These are phyloP conservation scores for Drosophila navojoa DNA, from an alignment of 1,140 invertebrate species.

Conservation along the genomic window DNA sequence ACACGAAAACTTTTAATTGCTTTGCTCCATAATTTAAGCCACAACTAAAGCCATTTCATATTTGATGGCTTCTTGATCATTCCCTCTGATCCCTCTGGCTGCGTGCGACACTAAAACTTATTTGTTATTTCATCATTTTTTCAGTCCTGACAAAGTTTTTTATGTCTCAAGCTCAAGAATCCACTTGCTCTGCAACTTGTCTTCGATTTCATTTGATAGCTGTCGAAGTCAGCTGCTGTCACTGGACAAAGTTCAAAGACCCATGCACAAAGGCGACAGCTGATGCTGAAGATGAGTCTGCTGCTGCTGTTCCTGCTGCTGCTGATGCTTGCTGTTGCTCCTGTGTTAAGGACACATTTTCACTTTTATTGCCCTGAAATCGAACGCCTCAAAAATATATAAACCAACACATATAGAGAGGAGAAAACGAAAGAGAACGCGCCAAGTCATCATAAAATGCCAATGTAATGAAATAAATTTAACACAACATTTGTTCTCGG, in stretches of 20 bases:
- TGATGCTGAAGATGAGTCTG: slow-evolving; percentile 35
- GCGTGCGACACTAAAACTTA: neutral
- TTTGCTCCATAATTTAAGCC: too few species aligned
- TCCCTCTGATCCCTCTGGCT: too few species aligned
- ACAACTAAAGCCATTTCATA: too few species aligned
- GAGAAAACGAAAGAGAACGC: slow-evolving; percentile 48
- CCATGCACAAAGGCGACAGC: slow-evolving; percentile 44
- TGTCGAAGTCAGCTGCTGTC: slow-evolving; percentile 40
- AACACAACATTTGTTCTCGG: slow-evolving; percentile 71
- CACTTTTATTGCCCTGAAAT: slow-evolving; percentile 71
- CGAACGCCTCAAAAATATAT: slow-evolving; percentile 59
- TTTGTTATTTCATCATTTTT: neutral
- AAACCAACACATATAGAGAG: slow-evolving; percentile 43
- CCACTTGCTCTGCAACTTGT: neutral
- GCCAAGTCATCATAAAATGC: slow-evolving; percentile 72
- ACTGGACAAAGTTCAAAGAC: slow-evolving; percentile 46
- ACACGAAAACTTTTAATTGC: too few species aligned
- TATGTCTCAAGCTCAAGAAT: neutral
- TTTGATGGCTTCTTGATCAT: neutral
- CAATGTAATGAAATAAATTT: slow-evolving; percentile 78
- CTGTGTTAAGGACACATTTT: slow-evolving; percentile 60
- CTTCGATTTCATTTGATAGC: slow-evolving; percentile 36
- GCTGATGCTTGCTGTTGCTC: slow-evolving; percentile 25
- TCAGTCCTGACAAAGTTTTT: neutral
- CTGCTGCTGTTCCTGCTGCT: slow-evolving; percentile 40